Conservation (phyloP, 92 coral and sea anemone species). For the Epizoanthus rinbou region DNA sequence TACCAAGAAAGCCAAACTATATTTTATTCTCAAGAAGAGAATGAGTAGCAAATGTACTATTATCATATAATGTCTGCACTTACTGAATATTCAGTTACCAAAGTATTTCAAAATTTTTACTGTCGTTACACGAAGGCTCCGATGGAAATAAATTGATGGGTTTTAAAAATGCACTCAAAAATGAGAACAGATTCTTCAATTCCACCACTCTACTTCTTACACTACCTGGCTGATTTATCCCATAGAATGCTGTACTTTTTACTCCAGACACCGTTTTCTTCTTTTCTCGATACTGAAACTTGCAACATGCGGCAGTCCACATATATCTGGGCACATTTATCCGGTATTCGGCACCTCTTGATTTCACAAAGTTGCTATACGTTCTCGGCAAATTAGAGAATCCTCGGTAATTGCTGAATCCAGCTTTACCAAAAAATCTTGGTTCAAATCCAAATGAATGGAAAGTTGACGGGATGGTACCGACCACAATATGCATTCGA, state of each 20-base stretch:
- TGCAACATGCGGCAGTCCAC: slow-evolving; percentile 16
- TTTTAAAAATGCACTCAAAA: not conserved
- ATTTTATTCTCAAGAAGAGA: no score
- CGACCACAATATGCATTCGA: slow-evolving; percentile 25
- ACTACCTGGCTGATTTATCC: no score
- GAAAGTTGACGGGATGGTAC: slow-evolving; percentile 44
- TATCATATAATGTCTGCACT: no score
- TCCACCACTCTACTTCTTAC: not conserved
- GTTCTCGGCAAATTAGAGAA: not conserved
- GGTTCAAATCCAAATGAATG: not conserved
- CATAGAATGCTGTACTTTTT: not conserved
- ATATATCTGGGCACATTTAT: slow-evolving; percentile 8
- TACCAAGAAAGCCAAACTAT: no score
- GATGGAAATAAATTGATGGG: not conserved
- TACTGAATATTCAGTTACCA: no score
- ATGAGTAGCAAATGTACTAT: no score
- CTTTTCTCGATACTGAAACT: not conserved
- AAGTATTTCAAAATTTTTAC: not conserved
- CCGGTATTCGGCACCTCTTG: not conserved
- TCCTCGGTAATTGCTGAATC: slow-evolving; percentile 45
- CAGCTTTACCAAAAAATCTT: slow-evolving; percentile 44
- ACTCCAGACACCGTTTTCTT: no score
- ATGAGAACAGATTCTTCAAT: not conserved
- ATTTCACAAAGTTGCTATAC: not conserved
- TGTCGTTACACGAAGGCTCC: not conserved